phyloP scores from a whole-genome alignment of 1,140 invertebrate species.

The Cydia amplana region DNA sequence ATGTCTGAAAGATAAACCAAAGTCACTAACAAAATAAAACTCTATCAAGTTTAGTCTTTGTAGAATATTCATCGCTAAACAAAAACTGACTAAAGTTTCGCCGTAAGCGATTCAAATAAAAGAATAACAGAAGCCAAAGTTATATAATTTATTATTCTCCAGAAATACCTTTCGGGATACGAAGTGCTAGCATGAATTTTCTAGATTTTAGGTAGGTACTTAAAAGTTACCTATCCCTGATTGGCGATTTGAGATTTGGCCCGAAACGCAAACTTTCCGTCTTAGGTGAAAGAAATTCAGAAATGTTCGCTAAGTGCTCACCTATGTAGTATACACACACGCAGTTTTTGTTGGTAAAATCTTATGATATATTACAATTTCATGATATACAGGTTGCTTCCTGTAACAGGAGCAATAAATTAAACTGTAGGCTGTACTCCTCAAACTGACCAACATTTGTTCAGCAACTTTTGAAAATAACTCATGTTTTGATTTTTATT shows the following conservation, averaged over 20 bases:
- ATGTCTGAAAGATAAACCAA: slow-evolving; percentile 7
- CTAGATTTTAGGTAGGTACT: too few species aligned
- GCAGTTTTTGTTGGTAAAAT: not conserved
- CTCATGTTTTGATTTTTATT: too few species aligned
- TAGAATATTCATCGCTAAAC: not conserved
- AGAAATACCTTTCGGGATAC: not conserved
- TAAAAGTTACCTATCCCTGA: too few species aligned
- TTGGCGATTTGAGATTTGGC: too few species aligned
- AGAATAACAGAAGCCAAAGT: not conserved
- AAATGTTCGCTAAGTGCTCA: not conserved
- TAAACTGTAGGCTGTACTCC: too few species aligned
- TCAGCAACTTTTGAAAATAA: too few species aligned
- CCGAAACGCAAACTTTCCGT: not conserved
- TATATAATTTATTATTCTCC: not conserved
- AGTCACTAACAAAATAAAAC: not conserved
- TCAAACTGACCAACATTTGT: too few species aligned
- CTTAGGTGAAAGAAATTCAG: not conserved
- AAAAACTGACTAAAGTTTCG: not conserved
- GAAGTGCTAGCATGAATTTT: not conserved
- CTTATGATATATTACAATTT: not conserved
- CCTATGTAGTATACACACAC: not conserved
- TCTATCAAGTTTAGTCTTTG: not conserved
- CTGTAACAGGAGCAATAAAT: too few species aligned
- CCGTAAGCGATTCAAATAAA: not conserved
- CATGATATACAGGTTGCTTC: too few species aligned